These are phyloP conservation scores for Pipistrellus pipistrellus DNA, from an alignment of 2,797 vertebrate genomes.

Conservation along the genomic window DNA sequence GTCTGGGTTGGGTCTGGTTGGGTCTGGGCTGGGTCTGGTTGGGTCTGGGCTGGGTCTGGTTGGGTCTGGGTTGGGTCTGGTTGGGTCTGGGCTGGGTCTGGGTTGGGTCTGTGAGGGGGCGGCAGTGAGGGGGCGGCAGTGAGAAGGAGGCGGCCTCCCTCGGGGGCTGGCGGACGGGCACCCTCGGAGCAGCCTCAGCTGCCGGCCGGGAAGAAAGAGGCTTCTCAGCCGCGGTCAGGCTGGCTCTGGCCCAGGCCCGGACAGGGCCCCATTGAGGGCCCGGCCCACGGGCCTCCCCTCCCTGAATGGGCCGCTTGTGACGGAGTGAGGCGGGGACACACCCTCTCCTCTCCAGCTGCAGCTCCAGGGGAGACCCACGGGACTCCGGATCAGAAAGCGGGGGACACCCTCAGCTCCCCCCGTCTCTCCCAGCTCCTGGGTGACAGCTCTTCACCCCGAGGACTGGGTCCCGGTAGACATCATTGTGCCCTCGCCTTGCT, in stretches of 20 bases:
- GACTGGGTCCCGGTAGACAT: background rate
- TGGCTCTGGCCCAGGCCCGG: slow-evolving; percentile 79
- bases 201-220: slow-evolving; percentile 82
- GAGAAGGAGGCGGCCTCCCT: too few relatives aligned
- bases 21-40: too few relatives aligned
- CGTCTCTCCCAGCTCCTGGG: background rate
- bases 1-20: background rate
- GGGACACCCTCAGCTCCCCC: background rate
- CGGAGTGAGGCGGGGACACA: slow-evolving; percentile 78
- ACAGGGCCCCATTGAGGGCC: slow-evolving; percentile 85
- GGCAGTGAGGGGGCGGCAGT: too few relatives aligned
- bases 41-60: too few relatives aligned
- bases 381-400: background rate
- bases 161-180: too few relatives aligned
- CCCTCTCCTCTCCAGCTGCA: slow-evolving; percentile 81
- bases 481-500: background rate
- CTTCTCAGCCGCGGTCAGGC: slow-evolving; percentile 80
- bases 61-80: too few relatives aligned
- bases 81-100: too few relatives aligned
- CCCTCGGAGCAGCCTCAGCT: slow-evolving; percentile 72
- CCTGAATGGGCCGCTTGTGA: slow-evolving; percentile 84
- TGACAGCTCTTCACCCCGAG: background rate
- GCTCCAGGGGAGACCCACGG: slow-evolving; percentile 57
- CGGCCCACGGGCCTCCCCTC: slow-evolving; percentile 78
- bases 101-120: too few relatives aligned